These are phyloP conservation scores for Chloroclystis v-ata DNA, from an alignment of 2,888 invertebrate genomes.

Conservation along the genomic window DNA sequence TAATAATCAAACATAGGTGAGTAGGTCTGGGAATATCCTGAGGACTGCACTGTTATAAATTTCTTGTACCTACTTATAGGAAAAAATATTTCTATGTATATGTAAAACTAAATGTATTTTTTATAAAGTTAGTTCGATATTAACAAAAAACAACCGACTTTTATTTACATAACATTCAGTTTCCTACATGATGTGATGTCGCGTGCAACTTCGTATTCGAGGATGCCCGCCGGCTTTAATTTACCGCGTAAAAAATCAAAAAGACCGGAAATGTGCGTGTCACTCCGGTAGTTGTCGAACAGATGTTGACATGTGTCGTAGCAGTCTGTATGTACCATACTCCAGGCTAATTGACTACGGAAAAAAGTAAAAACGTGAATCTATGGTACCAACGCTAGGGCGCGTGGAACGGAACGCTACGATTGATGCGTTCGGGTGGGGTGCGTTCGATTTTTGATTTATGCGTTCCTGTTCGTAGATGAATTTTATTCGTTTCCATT, in stretches of 20 bases:
- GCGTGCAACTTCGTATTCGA: slow-evolving; percentile 42
- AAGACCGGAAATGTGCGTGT: slow-evolving; percentile 64
- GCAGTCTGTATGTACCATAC: slow-evolving; percentile 40
- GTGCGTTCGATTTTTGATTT: slow-evolving; percentile 43
- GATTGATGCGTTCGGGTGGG: slow-evolving; percentile 40
- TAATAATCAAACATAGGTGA: too few species aligned
- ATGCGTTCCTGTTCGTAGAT: slow-evolving; percentile 30
- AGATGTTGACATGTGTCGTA: slow-evolving; percentile 73
- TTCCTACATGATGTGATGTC: slow-evolving; percentile 40
- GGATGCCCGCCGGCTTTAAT: slow-evolving; percentile 56
- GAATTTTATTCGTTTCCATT: slow-evolving; percentile 19
- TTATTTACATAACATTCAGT: slow-evolving; percentile 28
- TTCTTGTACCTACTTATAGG: too few species aligned
- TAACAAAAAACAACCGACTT: slow-evolving; percentile 1
- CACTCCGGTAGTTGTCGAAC: slow-evolving; percentile 66
- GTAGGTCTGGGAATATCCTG: too few species aligned
- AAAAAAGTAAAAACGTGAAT: slow-evolving; percentile 54
- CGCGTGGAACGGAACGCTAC: slow-evolving; percentile 38
- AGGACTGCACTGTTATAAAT: too few species aligned
- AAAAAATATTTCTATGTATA: too few species aligned
- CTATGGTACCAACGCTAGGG: slow-evolving; percentile 32
- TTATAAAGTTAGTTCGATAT: too few species aligned
- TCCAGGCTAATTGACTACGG: slow-evolving; percentile 67
- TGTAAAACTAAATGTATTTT: too few species aligned
- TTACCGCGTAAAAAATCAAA: slow-evolving; percentile 57